Conservation (phyloP, 1,140 invertebrate species). For the Trinorchestia longiramus region DNA sequence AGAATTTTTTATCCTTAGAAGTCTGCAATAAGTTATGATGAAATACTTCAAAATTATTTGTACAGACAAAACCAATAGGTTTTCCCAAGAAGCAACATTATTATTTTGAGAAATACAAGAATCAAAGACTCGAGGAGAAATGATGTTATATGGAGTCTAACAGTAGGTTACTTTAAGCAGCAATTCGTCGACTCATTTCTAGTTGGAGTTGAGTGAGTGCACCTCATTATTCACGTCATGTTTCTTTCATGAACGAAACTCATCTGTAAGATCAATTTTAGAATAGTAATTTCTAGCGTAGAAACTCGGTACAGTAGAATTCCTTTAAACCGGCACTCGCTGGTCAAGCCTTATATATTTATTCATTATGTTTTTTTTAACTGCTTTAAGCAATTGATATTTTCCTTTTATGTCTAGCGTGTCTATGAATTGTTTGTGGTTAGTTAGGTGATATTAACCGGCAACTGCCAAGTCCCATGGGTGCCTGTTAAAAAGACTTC, state of each 20-base stretch:
- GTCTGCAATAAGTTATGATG: neutral
- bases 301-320: neutral
- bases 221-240: neutral
- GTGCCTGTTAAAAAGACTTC: too few relatives aligned
- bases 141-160: neutral
- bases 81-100: neutral
- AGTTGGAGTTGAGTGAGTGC: neutral
- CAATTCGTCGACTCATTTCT: too few relatives aligned
- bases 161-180: too few relatives aligned
- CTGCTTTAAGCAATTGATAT: too few relatives aligned
- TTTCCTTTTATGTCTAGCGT: too few relatives aligned
- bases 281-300: neutral
- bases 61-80: neutral
- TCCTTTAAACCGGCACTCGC: too few relatives aligned
- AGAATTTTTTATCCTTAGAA: neutral
- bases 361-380: too few relatives aligned
- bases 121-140: neutral
- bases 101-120: neutral
- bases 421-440: too few relatives aligned
- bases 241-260: neutral
- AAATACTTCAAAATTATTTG: neutral
- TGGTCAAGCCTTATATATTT: too few relatives aligned
- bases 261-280: neutral
- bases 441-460: too few relatives aligned
- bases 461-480: too few relatives aligned